Percentiles rank a stretch among this genome's conserved stretches.
Conservation (phyloP, 2,888 invertebrate genomes). For the Xanthostigma xanthostigma region DNA sequence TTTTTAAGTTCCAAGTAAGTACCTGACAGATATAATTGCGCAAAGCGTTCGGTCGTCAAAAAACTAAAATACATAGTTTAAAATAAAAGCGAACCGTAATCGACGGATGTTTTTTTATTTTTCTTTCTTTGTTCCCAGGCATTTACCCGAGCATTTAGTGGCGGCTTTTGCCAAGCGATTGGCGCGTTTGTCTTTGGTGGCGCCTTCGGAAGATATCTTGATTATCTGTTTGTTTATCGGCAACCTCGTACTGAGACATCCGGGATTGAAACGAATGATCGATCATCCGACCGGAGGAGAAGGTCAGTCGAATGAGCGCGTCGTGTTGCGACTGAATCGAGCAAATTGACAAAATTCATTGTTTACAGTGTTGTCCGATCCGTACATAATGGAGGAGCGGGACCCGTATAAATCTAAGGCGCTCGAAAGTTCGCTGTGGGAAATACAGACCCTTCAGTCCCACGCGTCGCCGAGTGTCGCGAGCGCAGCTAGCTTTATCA, state of each 20-base stretch:
- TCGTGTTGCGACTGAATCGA: no score
- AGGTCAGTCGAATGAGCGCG: constrained; percentile 15
- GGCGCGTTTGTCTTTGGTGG: constrained; percentile 66
- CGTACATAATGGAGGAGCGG: constrained; percentile 69
- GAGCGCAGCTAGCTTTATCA: constrained; percentile 55
- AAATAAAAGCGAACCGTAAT: no score
- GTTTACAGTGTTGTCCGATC: constrained; percentile 47
- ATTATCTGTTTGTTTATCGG: constrained; percentile 69
- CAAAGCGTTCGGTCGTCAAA: no score
- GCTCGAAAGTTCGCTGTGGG: constrained; percentile 84
- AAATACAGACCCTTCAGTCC: constrained; percentile 61
- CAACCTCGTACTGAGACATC: constrained; percentile 73
- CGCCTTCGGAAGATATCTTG: constrained; percentile 64
- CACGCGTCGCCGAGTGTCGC: constrained; percentile 60
- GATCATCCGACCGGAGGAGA: constrained; percentile 34
- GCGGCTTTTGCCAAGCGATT: constrained; percentile 88
- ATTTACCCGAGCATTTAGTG: constrained; percentile 78
- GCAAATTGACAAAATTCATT: no score
- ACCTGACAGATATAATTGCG: background rate
- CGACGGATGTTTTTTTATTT: no score
- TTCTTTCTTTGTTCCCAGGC: constrained; percentile 39
- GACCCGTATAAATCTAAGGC: constrained; percentile 70
- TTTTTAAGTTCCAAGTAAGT: constrained; percentile 85
- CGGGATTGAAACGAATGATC: constrained; percentile 55
- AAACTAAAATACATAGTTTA: no score